Evolutionary conservation across 2,113 vertebrate genomes (phyloP).

Genomic region (Mesembrinibis cayennensis): DNA sequence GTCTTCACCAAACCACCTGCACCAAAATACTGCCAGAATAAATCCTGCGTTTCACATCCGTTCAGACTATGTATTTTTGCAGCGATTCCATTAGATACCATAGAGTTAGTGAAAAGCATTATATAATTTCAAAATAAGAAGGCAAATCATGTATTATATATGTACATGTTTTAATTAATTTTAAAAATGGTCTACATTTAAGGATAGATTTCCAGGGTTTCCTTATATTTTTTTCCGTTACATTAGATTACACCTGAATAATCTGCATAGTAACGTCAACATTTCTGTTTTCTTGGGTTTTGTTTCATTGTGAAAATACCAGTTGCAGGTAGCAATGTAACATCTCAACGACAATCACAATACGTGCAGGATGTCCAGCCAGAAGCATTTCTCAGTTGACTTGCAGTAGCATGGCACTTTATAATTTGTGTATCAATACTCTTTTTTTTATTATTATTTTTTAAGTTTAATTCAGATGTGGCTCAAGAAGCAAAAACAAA

Average conservation of each 20-base stretch:
- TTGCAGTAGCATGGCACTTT: conserved; percentile 71
- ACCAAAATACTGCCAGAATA: background rate
- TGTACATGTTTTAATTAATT: conserved; percentile 70
- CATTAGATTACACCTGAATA: conserved; percentile 68
- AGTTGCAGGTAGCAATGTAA: conserved; percentile 69
- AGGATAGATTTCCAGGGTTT: conserved; percentile 54
- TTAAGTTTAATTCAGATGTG: conserved; percentile 28
- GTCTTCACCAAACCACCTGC: background rate
- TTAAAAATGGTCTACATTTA: conserved; percentile 69
- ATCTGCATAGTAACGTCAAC: conserved; percentile 74
- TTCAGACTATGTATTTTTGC: background rate
- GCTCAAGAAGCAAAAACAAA: conserved; percentile 63
- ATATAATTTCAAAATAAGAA: conserved; percentile 6
- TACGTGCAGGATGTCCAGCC: conserved; percentile 77
- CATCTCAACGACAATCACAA: conserved; percentile 76
- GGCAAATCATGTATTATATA: conserved; percentile 19
- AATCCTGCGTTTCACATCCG: background rate
- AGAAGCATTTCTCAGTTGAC: conserved; percentile 76
- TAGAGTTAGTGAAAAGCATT: background rate
- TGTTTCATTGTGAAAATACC: conserved; percentile 50
- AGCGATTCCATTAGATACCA: rapidly evolving
- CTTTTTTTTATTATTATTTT: background rate
- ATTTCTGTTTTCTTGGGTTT: background rate
- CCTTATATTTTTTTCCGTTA: conserved; percentile 7
- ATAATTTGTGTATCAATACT: conserved; percentile 32